Evolutionary conservation across 2,888 invertebrate genomes (phyloP).

Genomic region (Pherbina coryleti): DNA sequence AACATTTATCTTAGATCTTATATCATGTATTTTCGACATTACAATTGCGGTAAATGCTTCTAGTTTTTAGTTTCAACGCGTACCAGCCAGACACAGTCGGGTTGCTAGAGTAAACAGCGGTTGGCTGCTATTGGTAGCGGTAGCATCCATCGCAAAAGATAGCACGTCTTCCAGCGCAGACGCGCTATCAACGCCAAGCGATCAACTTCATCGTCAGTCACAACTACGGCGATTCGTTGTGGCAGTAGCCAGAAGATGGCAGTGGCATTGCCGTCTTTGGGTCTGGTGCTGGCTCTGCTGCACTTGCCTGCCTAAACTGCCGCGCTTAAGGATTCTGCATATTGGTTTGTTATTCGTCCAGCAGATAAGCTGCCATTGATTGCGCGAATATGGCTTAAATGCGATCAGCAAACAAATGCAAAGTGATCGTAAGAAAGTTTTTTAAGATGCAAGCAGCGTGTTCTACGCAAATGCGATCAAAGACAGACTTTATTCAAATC

Average conservation of each 20-base stretch:
- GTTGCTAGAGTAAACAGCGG: neutral
- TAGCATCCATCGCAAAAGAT: conserved; percentile 16
- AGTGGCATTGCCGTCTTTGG: conserved; percentile 31
- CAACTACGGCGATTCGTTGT: conserved; percentile 8
- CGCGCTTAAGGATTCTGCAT: neutral
- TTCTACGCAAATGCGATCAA: conserved; percentile 3
- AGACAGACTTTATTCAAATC: neutral
- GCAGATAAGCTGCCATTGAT: conserved; percentile 12
- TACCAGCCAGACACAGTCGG: conserved; percentile 47
- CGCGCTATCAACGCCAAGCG: conserved; percentile 60
- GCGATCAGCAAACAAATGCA: conserved; percentile 8
- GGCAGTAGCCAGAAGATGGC: neutral
- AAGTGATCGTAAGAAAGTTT: neutral
- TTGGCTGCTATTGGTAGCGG: neutral
- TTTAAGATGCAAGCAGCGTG: neutral
- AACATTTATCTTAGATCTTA: conserved; percentile 68
- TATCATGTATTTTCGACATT: conserved; percentile 70
- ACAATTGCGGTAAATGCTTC: conserved; percentile 70
- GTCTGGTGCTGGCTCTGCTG: conserved; percentile 39
- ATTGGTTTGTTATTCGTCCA: neutral
- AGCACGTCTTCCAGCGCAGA: conserved; percentile 40
- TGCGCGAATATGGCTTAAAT: conserved; percentile 7
- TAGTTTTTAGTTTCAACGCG: conserved; percentile 69
- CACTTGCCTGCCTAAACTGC: neutral
- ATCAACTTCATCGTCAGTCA: conserved; percentile 54